Conservation (phyloP, 2,888 invertebrate genomes). For the Hypsopygia costalis region DNA sequence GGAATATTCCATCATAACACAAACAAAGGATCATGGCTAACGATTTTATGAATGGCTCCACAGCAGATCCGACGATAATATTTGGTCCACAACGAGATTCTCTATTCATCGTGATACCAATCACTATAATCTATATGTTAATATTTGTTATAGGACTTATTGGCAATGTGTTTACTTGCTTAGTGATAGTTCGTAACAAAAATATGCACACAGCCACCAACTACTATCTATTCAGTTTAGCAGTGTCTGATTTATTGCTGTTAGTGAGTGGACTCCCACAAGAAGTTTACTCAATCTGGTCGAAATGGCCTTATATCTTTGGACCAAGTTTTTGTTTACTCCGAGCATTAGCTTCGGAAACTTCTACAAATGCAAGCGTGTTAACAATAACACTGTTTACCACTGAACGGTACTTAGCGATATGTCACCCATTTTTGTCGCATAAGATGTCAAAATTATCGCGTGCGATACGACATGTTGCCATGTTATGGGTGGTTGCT, state of each 20-base stretch:
- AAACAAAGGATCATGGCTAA: not conserved
- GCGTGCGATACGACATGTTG: conserved; percentile 89
- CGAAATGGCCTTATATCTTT: conserved; percentile 88
- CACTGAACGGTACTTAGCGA: conserved; percentile 85
- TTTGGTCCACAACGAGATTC: conserved; percentile 77
- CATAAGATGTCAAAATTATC: conserved; percentile 94
- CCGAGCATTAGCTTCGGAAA: conserved; percentile 89
- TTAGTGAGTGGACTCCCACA: conserved; percentile 90
- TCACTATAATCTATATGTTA: conserved; percentile 87
- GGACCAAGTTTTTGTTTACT: conserved; percentile 90
- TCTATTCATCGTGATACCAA: conserved; percentile 83
- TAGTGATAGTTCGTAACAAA: conserved; percentile 90
- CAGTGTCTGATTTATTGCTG: conserved; percentile 90
- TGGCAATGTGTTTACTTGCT: conserved; percentile 91
- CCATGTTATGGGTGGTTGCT: conserved; percentile 90
- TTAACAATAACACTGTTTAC: conserved; percentile 92
- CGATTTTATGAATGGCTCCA: conserved; percentile 16
- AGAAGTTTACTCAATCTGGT: conserved; percentile 90
- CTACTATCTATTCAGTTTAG: conserved; percentile 91
- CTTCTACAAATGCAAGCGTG: conserved; percentile 88
- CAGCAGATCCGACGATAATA: conserved; percentile 46
- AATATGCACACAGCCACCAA: conserved; percentile 92
- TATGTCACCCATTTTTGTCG: conserved; percentile 82
- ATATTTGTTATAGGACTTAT: conserved; percentile 90
- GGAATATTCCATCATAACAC: not conserved